Evolutionary conservation across 2,113 vertebrate genomes (phyloP).

Genomic region (Ophiodon elongatus): DNA sequence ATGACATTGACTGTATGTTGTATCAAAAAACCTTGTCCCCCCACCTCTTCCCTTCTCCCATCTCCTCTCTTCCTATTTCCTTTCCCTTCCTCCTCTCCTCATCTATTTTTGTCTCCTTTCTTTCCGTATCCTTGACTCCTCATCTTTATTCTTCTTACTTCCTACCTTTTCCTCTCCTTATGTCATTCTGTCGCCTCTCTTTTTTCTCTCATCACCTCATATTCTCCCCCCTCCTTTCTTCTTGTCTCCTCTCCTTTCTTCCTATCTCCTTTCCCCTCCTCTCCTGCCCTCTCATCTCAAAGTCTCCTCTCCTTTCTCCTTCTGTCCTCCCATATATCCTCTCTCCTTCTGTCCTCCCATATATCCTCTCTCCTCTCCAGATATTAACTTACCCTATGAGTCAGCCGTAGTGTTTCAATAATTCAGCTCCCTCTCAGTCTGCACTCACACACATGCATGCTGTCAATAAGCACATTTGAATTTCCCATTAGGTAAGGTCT

Average conservation of each 20-base stretch:
- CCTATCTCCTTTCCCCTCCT: not conserved
- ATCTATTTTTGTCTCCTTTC: not conserved
- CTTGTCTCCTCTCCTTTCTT: not conserved
- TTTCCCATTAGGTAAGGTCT: conserved; percentile 51
- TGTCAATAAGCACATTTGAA: conserved; percentile 45
- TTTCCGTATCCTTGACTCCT: not conserved
- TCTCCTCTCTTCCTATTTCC: not conserved
- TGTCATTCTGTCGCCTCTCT: not conserved
- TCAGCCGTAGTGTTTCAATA: conserved; percentile 42
- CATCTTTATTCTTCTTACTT: not conserved
- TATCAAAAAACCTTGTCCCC: not conserved
- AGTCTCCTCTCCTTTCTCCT: not conserved
- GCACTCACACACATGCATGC: conserved; percentile 11
- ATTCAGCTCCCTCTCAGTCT: conserved; percentile 35
- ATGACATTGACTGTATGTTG: not conserved
- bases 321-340: not conserved
- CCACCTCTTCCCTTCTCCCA: not conserved
- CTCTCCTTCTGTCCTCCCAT: not conserved
- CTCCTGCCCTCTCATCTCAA: not conserved
- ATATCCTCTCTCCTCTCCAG: not conserved
- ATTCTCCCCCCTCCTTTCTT: not conserved
- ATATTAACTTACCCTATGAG: conserved; percentile 22
- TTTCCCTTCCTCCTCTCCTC: not conserved
- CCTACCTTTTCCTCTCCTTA: not conserved
- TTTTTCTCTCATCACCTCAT: not conserved